Base-by-base conservation (phyloP, 2,888 invertebrate species). In the Lissocephala sabroskyi region DNA sequence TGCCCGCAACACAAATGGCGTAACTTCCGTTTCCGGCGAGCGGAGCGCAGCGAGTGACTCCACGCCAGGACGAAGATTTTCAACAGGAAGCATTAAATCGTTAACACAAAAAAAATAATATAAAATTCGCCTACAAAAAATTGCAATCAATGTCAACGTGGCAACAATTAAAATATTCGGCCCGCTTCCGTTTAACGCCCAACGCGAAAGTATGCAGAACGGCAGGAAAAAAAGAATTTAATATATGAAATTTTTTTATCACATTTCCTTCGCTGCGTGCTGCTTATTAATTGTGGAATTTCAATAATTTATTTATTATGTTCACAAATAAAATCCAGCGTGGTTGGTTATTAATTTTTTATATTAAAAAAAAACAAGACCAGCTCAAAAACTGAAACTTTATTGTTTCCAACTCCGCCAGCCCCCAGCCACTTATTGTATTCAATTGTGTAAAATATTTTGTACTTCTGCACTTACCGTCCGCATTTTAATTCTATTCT, bases 141-240 rank as follows among this genome's bases (percentile, higher is more conserved):
- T 52, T 56, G 55, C 49, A 71, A 68, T 56, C 65, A 62, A 68
- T 68, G 50, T 59, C 14, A 13, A 56, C 59, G 68, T 56, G 59
- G 48, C 68, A 76, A 67, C 76, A 76, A 68, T 70, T 76, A 76
- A 68, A 76, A 76, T 76, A 73, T 68, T 64, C 55, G 52, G 53
- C 62, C 52, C 49, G 52, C 68, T 56, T 70, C 68, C 68, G 74
- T 52, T 55, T 35, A 45, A 51, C 49, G 50, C 33, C 44, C 49
- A 39, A 50, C 43, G 29, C 43, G 39, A 44, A 30, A 39, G 29
- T 23, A 9, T 32, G 33, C 32, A 23, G 28, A 26, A 35, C 16
- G n/a, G n/a, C n/a, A n/a, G n/a, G 23, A 14, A 7, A 41, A 9
- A 7, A 13, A 17, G 1, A 5, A 3, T 10, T 13, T 18, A 3